Evolutionary conservation across 2,113 vertebrate species (phyloP), one percentile per base, ranked within the genome.

Genomic region (Rhynchomys soricoides): DNA sequence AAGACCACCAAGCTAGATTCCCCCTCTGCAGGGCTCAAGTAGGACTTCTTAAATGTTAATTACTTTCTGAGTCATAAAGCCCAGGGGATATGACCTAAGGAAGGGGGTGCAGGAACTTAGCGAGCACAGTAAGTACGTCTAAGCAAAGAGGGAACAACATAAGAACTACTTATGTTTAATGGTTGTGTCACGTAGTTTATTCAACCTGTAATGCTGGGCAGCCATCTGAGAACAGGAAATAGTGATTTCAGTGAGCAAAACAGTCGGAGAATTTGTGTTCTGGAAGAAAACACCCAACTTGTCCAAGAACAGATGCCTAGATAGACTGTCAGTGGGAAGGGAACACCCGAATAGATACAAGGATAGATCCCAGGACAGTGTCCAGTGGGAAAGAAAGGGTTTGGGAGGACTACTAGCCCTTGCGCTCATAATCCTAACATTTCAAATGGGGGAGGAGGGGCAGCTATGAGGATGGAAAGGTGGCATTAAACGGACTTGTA

Each of bases 11-110:
- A 66, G 57, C 70, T 83, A 0, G 89, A 62, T 74, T 92, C 89
- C 75, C 29, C 10, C 34, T 83, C n/a, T 57, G 21, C n/a, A 88
- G 7, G 29, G 50, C 16, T 92, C n/a, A 70, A 17, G 26, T 86
- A 90, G 70, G 57, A 90, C 57, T 88, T 91, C n/a, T 16, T 52
- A 29, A 26, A 90, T 68, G 43, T 92, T 92, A 45, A 74, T 93
- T 93, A 87, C 62, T 64, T 83, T 83, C 71, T 52, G n/a, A 87
- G 11, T 93, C 71, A 86, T 95, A 91, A 77, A 22, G 43, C 75
- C 73, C 40, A 89, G 75, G 22, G 11, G 64, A n/a, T 62, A 64
- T 48, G 73, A 95, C 15, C 85, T 81, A 85, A 29, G 93, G 62
- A 93, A 66, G 87, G 64, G 79, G 15, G n/a, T 1, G 6, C 19